Evolutionary conservation across 2,888 invertebrate genomes (phyloP).

Genomic region (Lycia hirtaria): DNA sequence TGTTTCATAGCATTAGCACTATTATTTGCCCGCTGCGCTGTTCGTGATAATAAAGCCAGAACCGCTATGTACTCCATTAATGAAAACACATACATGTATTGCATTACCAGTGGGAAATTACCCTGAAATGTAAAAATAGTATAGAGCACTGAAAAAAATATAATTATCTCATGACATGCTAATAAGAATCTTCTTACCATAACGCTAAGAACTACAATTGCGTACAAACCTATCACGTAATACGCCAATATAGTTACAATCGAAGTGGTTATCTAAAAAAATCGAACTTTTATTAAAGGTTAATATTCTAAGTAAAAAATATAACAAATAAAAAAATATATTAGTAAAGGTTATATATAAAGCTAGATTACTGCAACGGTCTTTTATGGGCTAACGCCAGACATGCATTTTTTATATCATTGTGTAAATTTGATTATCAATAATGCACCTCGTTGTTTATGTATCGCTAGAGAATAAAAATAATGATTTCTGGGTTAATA

Average conservation of each 20-base stretch:
- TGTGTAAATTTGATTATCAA: too few relatives aligned
- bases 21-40: conserved; percentile 51
- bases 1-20: conserved; percentile 42
- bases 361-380: too few relatives aligned
- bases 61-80: conserved; percentile 42
- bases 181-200: conserved; percentile 40
- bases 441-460: too few relatives aligned
- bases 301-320: not conserved
- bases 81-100: conserved; percentile 22
- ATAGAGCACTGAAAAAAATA: not conserved
- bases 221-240: conserved; percentile 47
- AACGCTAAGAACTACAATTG: conserved; percentile 32
- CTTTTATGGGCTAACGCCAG: too few relatives aligned
- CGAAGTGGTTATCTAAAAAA: conserved; percentile 54
- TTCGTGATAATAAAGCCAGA: conserved; percentile 44
- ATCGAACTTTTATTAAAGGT: not conserved
- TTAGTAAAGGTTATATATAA: too few relatives aligned
- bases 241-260: conserved; percentile 42
- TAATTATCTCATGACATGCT: not conserved
- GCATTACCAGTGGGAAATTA: conserved; percentile 3
- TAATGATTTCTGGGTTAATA: too few relatives aligned
- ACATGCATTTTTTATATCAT: too few relatives aligned
- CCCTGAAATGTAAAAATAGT: conserved; percentile 36
- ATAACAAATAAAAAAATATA: too few relatives aligned
- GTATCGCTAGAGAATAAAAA: too few relatives aligned